Conservation (phyloP, 2,888 invertebrate species). For the Patella depressa region DNA sequence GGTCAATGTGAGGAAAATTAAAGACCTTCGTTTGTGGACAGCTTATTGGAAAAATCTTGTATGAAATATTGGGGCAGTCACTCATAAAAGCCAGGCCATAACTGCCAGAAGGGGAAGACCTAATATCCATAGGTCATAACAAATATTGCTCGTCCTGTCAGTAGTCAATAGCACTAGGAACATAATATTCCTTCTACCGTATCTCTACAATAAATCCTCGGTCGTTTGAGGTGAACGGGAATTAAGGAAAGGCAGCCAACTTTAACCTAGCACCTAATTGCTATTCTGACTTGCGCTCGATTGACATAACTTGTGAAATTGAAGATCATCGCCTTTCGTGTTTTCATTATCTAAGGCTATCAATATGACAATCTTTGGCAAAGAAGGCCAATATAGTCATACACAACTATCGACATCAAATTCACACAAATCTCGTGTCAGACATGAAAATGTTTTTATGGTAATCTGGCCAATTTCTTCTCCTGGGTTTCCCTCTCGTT, state of each 20-base stretch:
- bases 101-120: conserved; percentile 12
- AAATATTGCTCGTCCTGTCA: conserved; percentile 26
- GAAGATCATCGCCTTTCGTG: conserved; percentile 17
- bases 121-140: conserved; percentile 19
- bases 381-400: conserved; percentile 18
- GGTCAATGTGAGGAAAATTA: conserved; percentile 22
- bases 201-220: conserved; percentile 25
- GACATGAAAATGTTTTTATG: conserved; percentile 30
- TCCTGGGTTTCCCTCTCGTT: neutral
- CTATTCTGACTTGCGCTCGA: conserved; percentile 24
- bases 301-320: conserved; percentile 28
- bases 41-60: conserved; percentile 28
- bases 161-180: conserved; percentile 21
- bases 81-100: conserved; percentile 27
- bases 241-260: conserved; percentile 21
- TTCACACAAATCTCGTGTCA: conserved; percentile 23
- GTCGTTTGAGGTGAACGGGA: conserved; percentile 23
- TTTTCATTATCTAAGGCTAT: conserved; percentile 28
- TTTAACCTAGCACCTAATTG: conserved; percentile 20
- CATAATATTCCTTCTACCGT: conserved; percentile 22
- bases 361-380: conserved; percentile 16
- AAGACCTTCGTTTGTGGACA: conserved; percentile 25
- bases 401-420: conserved; percentile 22
- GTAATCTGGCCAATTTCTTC: conserved; percentile 22
- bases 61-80: conserved; percentile 27